Percentiles rank a stretch among this genome's conserved stretches.
phyloP scores from a whole-genome alignment of 2,113 vertebrate genomes.

The Bubo blakistoni region DNA sequence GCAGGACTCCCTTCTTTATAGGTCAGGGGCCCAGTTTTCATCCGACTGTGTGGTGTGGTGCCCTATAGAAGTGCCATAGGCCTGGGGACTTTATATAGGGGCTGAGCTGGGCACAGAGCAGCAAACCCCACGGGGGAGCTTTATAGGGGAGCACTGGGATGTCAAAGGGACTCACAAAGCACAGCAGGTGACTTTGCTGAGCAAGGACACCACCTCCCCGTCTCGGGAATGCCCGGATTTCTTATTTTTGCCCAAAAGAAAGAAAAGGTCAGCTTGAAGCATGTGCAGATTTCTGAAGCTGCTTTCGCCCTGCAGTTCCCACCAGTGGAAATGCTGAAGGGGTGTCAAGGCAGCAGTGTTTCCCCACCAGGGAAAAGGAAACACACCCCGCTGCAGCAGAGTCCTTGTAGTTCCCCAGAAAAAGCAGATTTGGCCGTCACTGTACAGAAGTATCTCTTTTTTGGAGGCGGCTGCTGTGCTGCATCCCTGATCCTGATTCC shows the following conservation, averaged over 20 bases:
- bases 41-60: background rate
- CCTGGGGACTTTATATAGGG: background rate
- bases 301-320: background rate
- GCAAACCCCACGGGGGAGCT: background rate
- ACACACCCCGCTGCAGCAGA: background rate
- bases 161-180: background rate
- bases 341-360: background rate
- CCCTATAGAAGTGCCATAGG: background rate
- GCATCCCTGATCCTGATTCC: background rate
- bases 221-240: background rate
- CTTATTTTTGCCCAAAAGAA: background rate
- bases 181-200: background rate
- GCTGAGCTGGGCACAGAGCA: background rate
- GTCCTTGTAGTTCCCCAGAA: background rate
- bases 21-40: background rate
- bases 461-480: background rate
- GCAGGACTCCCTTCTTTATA: background rate
- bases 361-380: background rate
- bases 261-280: background rate
- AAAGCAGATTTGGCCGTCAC: background rate
- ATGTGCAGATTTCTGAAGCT: background rate
- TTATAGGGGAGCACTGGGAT: background rate
- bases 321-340: background rate
- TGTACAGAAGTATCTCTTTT: background rate
- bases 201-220: rapidly evolving